Evolutionary conservation across 1,140 invertebrate species (phyloP).

Genomic region (Carposina sasakii): DNA sequence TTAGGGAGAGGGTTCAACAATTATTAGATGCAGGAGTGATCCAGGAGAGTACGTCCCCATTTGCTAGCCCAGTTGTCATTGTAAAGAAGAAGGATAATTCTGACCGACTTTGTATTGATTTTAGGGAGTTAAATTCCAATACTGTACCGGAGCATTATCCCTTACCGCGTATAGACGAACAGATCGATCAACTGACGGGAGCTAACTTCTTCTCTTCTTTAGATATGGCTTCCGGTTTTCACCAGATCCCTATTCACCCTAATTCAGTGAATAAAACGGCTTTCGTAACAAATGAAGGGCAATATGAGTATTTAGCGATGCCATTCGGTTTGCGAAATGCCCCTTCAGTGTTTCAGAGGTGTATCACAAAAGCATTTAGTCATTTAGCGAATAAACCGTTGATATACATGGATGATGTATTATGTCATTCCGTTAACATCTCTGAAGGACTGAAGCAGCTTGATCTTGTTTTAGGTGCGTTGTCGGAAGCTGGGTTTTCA

Average conservation of each 20-base stretch:
- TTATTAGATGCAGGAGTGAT: constrained; percentile 16
- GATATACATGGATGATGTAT: too few relatives aligned
- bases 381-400: constrained; percentile 3
- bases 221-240: constrained; percentile 61
- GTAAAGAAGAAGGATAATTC: constrained; percentile 30
- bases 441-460: not conserved
- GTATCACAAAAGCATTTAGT: constrained; percentile 20
- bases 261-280: constrained; percentile 39
- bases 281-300: constrained; percentile 48
- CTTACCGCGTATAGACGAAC: constrained; percentile 65
- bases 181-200: constrained; percentile 39
- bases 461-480: not conserved
- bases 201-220: constrained; percentile 28
- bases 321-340: constrained; percentile 35
- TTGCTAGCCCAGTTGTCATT: constrained; percentile 29
- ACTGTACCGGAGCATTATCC: constrained; percentile 63
- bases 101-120: constrained; percentile 5
- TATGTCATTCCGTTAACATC: not conserved
- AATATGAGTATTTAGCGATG: constrained; percentile 34
- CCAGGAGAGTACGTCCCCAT: constrained; percentile 22
- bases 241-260: constrained; percentile 41
- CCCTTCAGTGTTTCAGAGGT: constrained; percentile 32
- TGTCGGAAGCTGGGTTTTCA: constrained; percentile 18
- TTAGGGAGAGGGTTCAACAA: constrained; percentile 22
- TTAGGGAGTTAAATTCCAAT: constrained; percentile 21